Base-by-base conservation (phyloP, 2,113 vertebrate genomes). In the Oryctolagus cuniculus region DNA sequence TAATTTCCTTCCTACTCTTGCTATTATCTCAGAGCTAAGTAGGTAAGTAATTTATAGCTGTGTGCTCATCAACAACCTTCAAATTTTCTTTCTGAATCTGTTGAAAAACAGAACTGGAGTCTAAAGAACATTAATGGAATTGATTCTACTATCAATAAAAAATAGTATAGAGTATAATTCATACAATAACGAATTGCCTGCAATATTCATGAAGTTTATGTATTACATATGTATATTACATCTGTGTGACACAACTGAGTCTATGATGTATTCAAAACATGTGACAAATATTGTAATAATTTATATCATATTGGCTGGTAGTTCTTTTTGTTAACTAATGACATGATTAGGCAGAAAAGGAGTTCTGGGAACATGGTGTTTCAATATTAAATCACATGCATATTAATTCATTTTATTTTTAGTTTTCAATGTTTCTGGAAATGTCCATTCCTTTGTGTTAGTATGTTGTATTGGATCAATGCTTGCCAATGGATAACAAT, bases 71-170 rank as follows among this genome's bases (percentile, higher is more conserved):
- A 72, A 69, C 22, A 78, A 72, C 25, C 22, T 66, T 1, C 69
- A 36, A 3, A 12, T 86, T 91, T 16, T 88, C 29, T 93, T 21
- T 69, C 63, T 77, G 21, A 95, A 49, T 95, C 29, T 77, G 7
- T 67, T 66, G 21, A 49, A 78, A 75, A 93, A 10, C 17, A 53
- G 31, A 81, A 31, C 25, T 83, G 74, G n/a, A 11, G 85, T 95
- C 73, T 89, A 58, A 81, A 90, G 64, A 70, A 51, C 89, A 92
- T 58, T 92, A 27, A 74, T 95, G n/a, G 36, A 80, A 78, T 91
- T 44, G 38, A 93, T 80, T 49, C 36, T 78, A 24, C 61, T 64
- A 87, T 5, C 44, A 93, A 70, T 77, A 81, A 81, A 89, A 61
- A 87, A 3, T 5, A 72, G 25, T 64, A 38, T 77, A 51, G 25